Conservation (phyloP, 2,888 invertebrate genomes). For the Sarcophaga variegata region DNA sequence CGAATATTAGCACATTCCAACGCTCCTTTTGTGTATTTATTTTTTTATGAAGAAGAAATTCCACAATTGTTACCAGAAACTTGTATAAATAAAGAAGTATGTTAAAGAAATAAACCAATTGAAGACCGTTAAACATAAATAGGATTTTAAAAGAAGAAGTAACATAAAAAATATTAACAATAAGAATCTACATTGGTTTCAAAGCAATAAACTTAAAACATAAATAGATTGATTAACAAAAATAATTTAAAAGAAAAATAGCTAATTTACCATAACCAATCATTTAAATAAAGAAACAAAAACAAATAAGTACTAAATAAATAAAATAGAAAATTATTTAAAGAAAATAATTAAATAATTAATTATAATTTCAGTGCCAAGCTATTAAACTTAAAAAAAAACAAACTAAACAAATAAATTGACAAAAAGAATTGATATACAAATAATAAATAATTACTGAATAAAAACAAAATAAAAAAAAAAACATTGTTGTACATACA, state of each 20-base stretch:
- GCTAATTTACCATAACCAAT: slow-evolving; percentile 70
- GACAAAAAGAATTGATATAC: slow-evolving; percentile 60
- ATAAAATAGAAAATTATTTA: slow-evolving; percentile 69
- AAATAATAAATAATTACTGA: slow-evolving; percentile 40
- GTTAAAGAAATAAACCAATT: slow-evolving; percentile 66
- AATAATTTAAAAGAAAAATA: slow-evolving; percentile 56
- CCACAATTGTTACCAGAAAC: slow-evolving; percentile 75
- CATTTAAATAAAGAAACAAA: slow-evolving; percentile 65
- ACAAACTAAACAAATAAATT: slow-evolving; percentile 38
- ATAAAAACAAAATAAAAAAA: slow-evolving; percentile 20
- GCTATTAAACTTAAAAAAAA: slow-evolving; percentile 75
- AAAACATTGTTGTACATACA: slow-evolving; percentile 19
- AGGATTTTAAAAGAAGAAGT: slow-evolving; percentile 64
- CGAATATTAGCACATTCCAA: neutral
- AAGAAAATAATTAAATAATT: slow-evolving; percentile 63
- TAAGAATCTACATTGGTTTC: slow-evolving; percentile 69
- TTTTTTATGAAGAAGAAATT: slow-evolving; percentile 44
- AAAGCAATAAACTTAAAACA: slow-evolving; percentile 67
- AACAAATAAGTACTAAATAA: slow-evolving; percentile 62
- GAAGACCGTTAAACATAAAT: slow-evolving; percentile 66
- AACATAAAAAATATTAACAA: slow-evolving; percentile 64
- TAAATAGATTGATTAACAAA: slow-evolving; percentile 61
- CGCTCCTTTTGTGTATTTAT: slow-evolving; percentile 55
- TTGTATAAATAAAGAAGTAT: slow-evolving; percentile 73
- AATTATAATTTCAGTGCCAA: slow-evolving; percentile 79